These are phyloP conservation scores for Cydia fagiglandana DNA, from an alignment of 1,140 invertebrate species.

Conservation along the genomic window DNA sequence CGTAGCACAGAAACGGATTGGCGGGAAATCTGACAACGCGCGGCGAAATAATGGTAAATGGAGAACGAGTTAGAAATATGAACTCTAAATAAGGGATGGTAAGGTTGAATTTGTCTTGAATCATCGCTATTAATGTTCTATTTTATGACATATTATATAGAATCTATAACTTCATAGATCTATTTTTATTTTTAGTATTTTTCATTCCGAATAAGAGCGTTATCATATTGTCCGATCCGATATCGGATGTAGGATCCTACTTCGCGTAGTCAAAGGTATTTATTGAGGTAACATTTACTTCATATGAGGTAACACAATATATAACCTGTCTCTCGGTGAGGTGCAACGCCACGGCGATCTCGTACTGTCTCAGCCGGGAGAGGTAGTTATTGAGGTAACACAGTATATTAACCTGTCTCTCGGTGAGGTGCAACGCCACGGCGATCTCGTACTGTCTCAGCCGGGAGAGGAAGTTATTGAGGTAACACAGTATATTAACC, in stretches of 20 bases:
- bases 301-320: no score
- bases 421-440: constrained; percentile 92
- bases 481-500: no score
- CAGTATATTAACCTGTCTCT: constrained; percentile 93
- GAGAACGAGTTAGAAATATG: not conserved
- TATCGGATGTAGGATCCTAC: no score
- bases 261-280: no score
- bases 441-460: constrained; percentile 96
- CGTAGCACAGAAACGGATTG: constrained; percentile 18
- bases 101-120: not conserved
- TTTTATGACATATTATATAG: no score
- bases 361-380: constrained; percentile 92
- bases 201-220: no score
- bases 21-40: not conserved
- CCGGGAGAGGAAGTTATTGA: constrained; percentile 96
- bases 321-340: constrained; percentile 94
- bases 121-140: no score
- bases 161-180: no score
- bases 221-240: no score
- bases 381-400: no score
- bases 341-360: constrained; percentile 94
- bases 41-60: constrained; percentile 47
- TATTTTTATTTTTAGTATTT: no score
- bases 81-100: not conserved
- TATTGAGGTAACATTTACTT: no score